Conservation (phyloP, 2,888 invertebrate genomes). For the Leucophenga montana region DNA sequence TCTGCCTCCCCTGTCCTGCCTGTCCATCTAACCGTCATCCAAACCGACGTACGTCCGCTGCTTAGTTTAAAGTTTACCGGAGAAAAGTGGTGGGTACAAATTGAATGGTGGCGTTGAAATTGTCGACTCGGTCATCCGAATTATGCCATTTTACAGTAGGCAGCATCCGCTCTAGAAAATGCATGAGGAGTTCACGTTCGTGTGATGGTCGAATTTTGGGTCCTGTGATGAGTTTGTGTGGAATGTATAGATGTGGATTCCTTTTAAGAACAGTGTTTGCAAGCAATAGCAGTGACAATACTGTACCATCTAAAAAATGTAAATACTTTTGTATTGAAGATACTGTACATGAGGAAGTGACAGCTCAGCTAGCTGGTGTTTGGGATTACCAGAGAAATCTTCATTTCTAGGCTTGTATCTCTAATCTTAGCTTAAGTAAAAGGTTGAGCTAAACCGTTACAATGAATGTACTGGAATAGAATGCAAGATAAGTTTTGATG, state of each 20-base stretch:
- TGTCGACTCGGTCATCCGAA: conserved; percentile 59
- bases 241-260: too few relatives aligned
- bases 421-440: too few relatives aligned
- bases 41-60: conserved; percentile 3
- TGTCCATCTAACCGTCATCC: conserved; percentile 1
- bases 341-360: too few relatives aligned
- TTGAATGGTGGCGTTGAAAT: conserved; percentile 35
- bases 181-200: conserved; percentile 6
- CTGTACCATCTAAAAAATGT: conserved; percentile 41
- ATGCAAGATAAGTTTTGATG: too few relatives aligned
- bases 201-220: conserved; percentile 42
- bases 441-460: too few relatives aligned
- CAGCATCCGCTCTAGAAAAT: conserved; percentile 26
- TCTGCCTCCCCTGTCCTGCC: conserved; percentile 14
- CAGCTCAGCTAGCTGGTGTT: too few relatives aligned
- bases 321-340: too few relatives aligned
- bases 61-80: conserved; percentile 22
- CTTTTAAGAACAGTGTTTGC: neutral
- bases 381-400: too few relatives aligned
- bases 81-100: neutral
- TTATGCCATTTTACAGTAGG: conserved; percentile 53
- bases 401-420: too few relatives aligned
- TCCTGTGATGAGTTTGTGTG: neutral
- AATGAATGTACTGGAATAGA: conserved; percentile 5
- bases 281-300: neutral